Base-by-base conservation (phyloP, 2,888 invertebrate genomes). In the Barypeithes pellucidus region DNA sequence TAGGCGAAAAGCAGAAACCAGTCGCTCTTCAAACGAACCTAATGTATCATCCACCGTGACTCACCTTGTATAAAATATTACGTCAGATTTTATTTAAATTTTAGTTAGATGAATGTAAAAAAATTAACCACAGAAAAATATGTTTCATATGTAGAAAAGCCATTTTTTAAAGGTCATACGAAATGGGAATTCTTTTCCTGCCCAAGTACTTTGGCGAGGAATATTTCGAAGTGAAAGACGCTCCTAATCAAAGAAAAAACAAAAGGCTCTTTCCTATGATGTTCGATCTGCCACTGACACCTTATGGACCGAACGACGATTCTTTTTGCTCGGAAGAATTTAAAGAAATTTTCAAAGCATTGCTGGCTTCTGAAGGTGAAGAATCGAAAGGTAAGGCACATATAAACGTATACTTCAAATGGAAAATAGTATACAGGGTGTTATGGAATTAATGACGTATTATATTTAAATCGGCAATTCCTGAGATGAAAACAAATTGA, bases 151-250 rank as follows among this genome's bases (percentile, higher is more conserved):
- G 1, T 29, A 33, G 33, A 33, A 29, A 57, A 3, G 9, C 4
- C 12, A 5, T 29, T 22, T 43, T 33, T 59, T 67, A 12, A 8
- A 90, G 95, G 43, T 75, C 75, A 2, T 97, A 95, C 82, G 98
- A 99, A 86, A 93, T 92, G 0, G 98, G 98, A 0, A 95, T 99
- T 0, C 83, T 98, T 45, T 94, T 97, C 80, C 80, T 98, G 45
- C 98, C 98, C 0, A 89, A 89, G 81, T 91, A 93, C 84, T 89
- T 97, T 84, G 95, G 95, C 84, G 90, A 93, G 87, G 80, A 84
- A 16, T 84, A 84, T 77, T 85, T 86, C 68, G 79, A 80, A 73
- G 84, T 86, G 33, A 74, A 77, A 20, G 76, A 78, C 20, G 76
- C 75, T 77, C 76, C 65, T 71, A 81, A 82, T 33, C 68, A 29